These are phyloP conservation scores for Tetranychus piercei DNA, from an alignment of 2,888 invertebrate genomes.

Conservation along the genomic window DNA sequence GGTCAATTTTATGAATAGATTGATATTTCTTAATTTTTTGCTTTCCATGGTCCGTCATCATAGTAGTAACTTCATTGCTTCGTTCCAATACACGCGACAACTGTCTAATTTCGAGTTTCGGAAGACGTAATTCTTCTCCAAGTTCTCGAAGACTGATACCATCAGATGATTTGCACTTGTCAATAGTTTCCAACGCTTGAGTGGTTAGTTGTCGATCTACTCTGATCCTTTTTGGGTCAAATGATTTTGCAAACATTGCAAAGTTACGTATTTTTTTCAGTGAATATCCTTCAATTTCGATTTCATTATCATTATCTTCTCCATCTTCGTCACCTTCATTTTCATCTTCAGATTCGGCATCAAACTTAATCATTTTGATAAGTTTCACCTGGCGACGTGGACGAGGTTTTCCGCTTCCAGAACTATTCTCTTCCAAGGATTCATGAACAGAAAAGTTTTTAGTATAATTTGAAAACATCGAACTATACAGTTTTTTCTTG, in stretches of 20 bases:
- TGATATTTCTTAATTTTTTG: constrained; percentile 35
- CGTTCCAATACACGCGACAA: constrained; percentile 36
- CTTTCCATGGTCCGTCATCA: constrained; percentile 41
- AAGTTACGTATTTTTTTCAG: constrained; percentile 9
- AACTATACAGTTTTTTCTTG: constrained; percentile 34
- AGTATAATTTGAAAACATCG: constrained; percentile 34
- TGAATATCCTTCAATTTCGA: constrained; percentile 10
- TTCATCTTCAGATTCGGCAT: constrained; percentile 12
- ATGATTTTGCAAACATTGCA: constrained; percentile 7
- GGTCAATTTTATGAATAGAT: constrained; percentile 8
- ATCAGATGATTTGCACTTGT: constrained; percentile 34
- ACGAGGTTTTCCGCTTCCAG: constrained; percentile 14
- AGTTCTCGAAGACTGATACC: constrained; percentile 38
- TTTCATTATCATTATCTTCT: constrained; percentile 20
- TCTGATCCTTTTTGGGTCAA: constrained; percentile 19
- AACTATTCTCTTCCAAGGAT: constrained; percentile 35
- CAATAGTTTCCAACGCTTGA: constrained; percentile 40
- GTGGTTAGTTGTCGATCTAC: constrained; percentile 33
- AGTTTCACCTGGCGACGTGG: constrained; percentile 16
- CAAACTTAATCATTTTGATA: constrained; percentile 15
- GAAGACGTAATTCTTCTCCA: constrained; percentile 27
- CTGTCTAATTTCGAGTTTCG: constrained; percentile 29
- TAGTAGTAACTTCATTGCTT: constrained; percentile 35
- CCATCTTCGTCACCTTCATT: constrained; percentile 5
- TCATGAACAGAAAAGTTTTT: constrained; percentile 42